A percentile compares a stretch with the other conserved stretches of the same genome.
Evolutionary conservation across 2,888 invertebrate species (phyloP).

Genomic region (Atrina japonica): DNA sequence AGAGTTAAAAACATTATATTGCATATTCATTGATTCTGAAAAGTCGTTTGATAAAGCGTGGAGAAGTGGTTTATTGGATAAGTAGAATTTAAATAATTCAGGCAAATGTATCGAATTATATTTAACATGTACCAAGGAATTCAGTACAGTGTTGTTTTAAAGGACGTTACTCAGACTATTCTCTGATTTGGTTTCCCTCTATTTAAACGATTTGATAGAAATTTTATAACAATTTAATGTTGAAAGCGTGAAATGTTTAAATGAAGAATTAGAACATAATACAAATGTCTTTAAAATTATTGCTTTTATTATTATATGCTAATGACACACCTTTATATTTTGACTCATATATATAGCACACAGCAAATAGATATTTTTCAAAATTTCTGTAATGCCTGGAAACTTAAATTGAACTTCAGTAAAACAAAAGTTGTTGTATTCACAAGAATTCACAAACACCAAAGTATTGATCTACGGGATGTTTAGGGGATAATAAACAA

Average conservation of each 20-base stretch:
- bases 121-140: constrained; percentile 31
- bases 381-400: constrained; percentile 9
- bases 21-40: constrained; percentile 28
- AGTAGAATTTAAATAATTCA: constrained; percentile 9
- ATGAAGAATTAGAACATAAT: neutral
- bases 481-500: too few species aligned
- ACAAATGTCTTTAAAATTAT: neutral
- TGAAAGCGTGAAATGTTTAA: neutral
- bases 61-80: constrained; percentile 26
- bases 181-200: neutral
- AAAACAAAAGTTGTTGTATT: constrained; percentile 12
- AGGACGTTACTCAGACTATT: neutral
- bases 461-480: too few species aligned
- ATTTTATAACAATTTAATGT: neutral
- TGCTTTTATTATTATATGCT: constrained; percentile 7
- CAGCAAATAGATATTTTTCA: constrained; percentile 3
- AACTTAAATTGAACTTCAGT: neutral
- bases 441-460: neutral
- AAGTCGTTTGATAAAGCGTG: constrained; percentile 33
- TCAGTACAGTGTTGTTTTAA: constrained; percentile 14
- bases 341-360: neutral
- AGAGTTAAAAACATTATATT: constrained; percentile 24
- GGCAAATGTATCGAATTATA: constrained; percentile 26
- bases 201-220: constrained; percentile 12
- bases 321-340: neutral